These are phyloP conservation scores for Apoda limacodes DNA, from an alignment of 2,888 invertebrate species.

Conservation along the genomic window DNA sequence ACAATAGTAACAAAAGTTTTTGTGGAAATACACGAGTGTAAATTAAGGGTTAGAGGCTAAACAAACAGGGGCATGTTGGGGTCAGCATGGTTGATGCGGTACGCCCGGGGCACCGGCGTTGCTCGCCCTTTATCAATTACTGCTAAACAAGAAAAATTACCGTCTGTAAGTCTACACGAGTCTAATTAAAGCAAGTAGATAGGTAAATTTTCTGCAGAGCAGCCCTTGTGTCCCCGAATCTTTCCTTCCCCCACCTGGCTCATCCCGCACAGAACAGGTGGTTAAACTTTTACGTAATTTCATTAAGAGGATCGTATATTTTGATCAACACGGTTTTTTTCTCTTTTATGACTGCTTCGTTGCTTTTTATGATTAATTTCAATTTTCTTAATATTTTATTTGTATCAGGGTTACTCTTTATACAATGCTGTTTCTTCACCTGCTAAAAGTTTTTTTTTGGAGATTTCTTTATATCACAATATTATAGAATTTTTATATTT, in stretches of 20 bases:
- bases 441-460: too few relatives aligned
- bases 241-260: slow-evolving; percentile 21
- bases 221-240: slow-evolving; percentile 27
- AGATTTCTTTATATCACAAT: too few relatives aligned
- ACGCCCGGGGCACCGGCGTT: slow-evolving; percentile 22
- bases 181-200: slow-evolving; percentile 65
- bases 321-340: slow-evolving; percentile 40
- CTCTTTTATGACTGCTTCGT: slow-evolving; percentile 32
- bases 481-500: too few relatives aligned
- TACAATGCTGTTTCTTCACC: too few relatives aligned
- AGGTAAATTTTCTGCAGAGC: slow-evolving; percentile 42
- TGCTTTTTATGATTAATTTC: slow-evolving; percentile 32
- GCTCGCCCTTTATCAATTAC: slow-evolving; percentile 62
- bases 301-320: slow-evolving; percentile 48
- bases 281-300: slow-evolving; percentile 55
- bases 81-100: slow-evolving; percentile 34
- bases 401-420: too few relatives aligned
- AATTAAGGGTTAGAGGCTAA: too few relatives aligned
- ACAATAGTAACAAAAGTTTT: slow-evolving; percentile 1
- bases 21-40: too few relatives aligned
- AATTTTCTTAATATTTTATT: slow-evolving; percentile 27
- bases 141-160: slow-evolving; percentile 66
- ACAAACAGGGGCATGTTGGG: too few relatives aligned
- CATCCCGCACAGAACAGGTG: slow-evolving; percentile 45
- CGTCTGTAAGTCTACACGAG: slow-evolving; percentile 54